phyloP scores from a whole-genome alignment of 2,113 vertebrate species.

The Forbesichthys papilliferus region DNA sequence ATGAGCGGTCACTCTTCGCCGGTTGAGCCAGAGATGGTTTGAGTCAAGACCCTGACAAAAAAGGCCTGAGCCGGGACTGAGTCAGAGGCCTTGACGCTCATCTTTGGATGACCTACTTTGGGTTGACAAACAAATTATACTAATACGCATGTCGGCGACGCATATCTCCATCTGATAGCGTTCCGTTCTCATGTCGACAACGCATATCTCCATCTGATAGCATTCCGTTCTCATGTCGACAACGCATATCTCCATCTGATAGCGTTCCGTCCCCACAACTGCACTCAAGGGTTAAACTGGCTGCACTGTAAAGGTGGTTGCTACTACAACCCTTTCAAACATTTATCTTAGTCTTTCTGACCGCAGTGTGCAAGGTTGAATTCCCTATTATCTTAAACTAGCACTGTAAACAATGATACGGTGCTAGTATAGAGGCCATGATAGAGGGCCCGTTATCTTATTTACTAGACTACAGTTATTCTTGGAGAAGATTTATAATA shows the following conservation, averaged over 20 bases:
- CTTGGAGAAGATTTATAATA: no score
- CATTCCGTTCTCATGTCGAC: no score
- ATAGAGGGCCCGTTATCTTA: no score
- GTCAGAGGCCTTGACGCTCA: constrained; percentile 14
- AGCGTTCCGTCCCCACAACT: constrained; percentile 4
- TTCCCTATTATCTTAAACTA: no score
- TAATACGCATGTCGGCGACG: constrained; percentile 18
- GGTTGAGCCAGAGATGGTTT: constrained; percentile 35
- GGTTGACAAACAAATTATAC: constrained; percentile 35
- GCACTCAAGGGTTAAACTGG: constrained; percentile 32
- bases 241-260: constrained; percentile 17
- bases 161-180: no score
- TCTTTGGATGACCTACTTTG: constrained; percentile 28
- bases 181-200: no score
- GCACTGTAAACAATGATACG: no score
- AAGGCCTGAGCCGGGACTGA: constrained; percentile 3
- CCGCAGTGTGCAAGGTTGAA: no score
- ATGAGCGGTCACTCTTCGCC: not conserved
- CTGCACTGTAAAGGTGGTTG: constrained; percentile 40
- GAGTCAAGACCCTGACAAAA: constrained; percentile 4
- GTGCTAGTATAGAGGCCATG: no score
- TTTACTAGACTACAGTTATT: no score
- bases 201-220: no score
- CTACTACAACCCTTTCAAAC: not conserved
- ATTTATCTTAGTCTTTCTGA: constrained; percentile 16